Percentiles rank a stretch among this genome's conserved stretches.
Conservation (phyloP, 2,888 invertebrate species). For the Colletes collaris region DNA sequence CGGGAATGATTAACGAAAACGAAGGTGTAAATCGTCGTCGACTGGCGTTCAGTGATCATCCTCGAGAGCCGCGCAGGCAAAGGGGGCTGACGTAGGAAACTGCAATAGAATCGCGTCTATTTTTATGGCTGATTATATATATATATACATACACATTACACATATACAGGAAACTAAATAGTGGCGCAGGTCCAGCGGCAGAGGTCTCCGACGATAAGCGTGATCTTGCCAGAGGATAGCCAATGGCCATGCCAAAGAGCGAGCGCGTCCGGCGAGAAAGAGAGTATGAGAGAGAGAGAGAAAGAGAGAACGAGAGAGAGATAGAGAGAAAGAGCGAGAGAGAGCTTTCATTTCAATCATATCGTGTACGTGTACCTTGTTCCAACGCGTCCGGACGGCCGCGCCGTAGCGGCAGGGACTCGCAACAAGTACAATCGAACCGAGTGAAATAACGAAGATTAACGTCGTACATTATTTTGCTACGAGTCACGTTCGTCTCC, state of each 20-base stretch:
- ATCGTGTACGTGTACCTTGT: constrained; percentile 72
- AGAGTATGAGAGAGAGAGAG: constrained; percentile 30
- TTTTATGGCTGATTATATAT: constrained; percentile 75
- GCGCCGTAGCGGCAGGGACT: constrained; percentile 44
- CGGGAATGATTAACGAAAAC: neutral
- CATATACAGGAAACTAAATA: constrained; percentile 67
- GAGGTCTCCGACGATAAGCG: constrained; percentile 71
- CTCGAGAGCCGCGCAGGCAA: constrained; percentile 48
- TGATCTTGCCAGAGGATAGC: constrained; percentile 71
- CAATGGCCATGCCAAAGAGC: constrained; percentile 73
- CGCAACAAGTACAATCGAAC: constrained; percentile 69
- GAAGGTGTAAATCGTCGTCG: constrained; percentile 19
- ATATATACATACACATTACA: constrained; percentile 23
- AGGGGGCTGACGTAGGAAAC: constrained; percentile 66
- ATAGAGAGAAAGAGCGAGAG: constrained; percentile 1
- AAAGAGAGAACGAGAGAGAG: constrained; percentile 5
- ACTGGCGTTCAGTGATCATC: constrained; percentile 47
- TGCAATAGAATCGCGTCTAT: constrained; percentile 77
- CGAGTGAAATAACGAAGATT: constrained; percentile 62
- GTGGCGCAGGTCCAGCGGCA: constrained; percentile 68
- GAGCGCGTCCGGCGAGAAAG: constrained; percentile 52
- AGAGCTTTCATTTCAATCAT: constrained; percentile 73
- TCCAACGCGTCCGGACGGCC: constrained; percentile 41
- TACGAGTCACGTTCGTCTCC: constrained; percentile 71
- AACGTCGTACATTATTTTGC: constrained; percentile 71